A percentile compares a stretch with the other conserved stretches of the same genome.
Evolutionary conservation across 2,888 invertebrate genomes (phyloP).

Genomic region (Harpalus rubripes): DNA sequence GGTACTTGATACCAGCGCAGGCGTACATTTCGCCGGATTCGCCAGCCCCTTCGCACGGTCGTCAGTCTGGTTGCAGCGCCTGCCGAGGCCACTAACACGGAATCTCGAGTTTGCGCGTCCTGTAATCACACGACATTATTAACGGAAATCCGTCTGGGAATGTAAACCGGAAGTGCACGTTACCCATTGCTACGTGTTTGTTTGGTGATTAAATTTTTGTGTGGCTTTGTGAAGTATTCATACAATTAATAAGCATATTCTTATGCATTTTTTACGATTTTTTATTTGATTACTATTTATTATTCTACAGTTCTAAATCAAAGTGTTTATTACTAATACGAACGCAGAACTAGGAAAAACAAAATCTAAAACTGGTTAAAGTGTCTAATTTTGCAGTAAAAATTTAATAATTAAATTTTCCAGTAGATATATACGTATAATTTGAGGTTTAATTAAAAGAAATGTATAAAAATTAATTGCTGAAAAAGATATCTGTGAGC

Average conservation of each 20-base stretch:
- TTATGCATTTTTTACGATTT: too few relatives aligned
- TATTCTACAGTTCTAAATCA: neutral
- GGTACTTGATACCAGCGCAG: neutral
- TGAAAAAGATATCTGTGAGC: neutral
- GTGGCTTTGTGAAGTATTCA: neutral
- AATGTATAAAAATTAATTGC: neutral
- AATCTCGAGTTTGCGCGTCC: conserved; percentile 7
- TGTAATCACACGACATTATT: neutral
- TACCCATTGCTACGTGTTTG: neutral
- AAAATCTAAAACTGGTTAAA: neutral
- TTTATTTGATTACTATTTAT: neutral
- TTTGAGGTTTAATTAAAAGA: neutral
- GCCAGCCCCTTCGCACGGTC: neutral
- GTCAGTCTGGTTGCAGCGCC: neutral
- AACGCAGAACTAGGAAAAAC: neutral
- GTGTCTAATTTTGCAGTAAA: neutral
- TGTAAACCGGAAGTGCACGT: conserved; percentile 14
- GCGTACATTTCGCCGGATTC: neutral
- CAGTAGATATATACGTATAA: neutral
- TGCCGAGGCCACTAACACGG: neutral
- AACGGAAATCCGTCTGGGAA: conserved; percentile 25
- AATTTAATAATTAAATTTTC: neutral
- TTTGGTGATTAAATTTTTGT: conserved; percentile 10
- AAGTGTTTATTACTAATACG: neutral
- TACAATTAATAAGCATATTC: neutral